Conservation (phyloP, 2,113 vertebrate species). For the Octodon degus region DNA sequence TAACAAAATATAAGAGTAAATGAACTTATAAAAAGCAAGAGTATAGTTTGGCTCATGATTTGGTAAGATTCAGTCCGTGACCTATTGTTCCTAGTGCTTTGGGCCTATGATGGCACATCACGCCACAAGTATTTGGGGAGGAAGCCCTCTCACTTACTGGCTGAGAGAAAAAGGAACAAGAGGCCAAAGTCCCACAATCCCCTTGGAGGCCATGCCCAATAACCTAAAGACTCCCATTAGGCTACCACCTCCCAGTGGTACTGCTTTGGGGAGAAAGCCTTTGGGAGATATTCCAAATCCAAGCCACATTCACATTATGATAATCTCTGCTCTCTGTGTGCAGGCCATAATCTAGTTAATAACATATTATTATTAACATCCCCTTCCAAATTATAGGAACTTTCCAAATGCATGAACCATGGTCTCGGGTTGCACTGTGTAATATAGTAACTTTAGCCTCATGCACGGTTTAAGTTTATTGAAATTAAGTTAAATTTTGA, state of each 20-base stretch:
- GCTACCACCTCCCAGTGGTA: no score
- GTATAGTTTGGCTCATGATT: not conserved
- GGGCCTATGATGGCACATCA: no score
- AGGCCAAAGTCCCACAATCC: not conserved
- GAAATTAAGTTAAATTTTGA: slow-evolving; percentile 47
- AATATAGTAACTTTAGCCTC: not conserved
- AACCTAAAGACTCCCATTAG: not conserved
- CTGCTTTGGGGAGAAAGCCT: not conserved
- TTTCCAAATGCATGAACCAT: slow-evolving; percentile 24
- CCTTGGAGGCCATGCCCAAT: not conserved
- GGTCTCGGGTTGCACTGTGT: not conserved
- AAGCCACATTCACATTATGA: not conserved
- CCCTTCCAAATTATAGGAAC: slow-evolving; percentile 16
- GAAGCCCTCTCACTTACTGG: not conserved
- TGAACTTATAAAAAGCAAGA: not conserved
- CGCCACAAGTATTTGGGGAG: not conserved
- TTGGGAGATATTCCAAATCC: not conserved
- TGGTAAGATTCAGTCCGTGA: not conserved
- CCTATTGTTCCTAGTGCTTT: not conserved
- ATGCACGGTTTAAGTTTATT: slow-evolving; percentile 15
- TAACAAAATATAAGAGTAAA: not conserved
- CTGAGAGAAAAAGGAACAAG: not conserved
- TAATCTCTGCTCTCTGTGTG: not conserved
- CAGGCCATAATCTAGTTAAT: not conserved
- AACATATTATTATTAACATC: not conserved